Base-by-base conservation (phyloP, 37 sponge, comb jelly and placozoan species). In the Oopsacas minuta region DNA sequence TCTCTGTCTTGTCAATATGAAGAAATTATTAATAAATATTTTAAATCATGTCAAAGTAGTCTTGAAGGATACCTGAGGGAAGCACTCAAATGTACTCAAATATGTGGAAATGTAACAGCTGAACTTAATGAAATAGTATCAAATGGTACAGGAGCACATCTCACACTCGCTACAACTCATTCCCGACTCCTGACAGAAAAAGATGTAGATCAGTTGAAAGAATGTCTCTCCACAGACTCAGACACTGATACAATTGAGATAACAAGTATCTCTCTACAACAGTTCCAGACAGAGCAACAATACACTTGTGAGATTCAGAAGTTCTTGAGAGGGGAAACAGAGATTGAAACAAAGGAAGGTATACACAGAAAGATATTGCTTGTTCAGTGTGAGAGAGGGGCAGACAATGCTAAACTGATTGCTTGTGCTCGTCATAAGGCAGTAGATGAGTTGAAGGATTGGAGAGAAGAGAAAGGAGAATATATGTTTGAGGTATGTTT, bases 371-470 rank as follows among this genome's bases (percentile, higher is more conserved):
- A n/a, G 75, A 61, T 92, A 1, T 51, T 92, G 3, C 53, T 94
- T 32, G 86, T 94, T 10, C 93, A 92, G 84, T 95, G 96, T 87
- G 93, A 91, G 46, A 86, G 87, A 81, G 96, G 96, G 3, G 89
- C 92, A 52, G 35, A 88, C 28, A 89, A 88, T 83, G 86, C 83
- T 49, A 88, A 95, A 82, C 89, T 95, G 37, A 88, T 95, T 52
- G 91, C 96, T 8, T 95, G 96, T 85, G 93, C 93, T 37, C 82
- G 93, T 52, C 87, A 95, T 61, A 88, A 89, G 7, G 75, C 91
- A 42, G 86, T 88, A 53, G 93, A 92, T 37, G 86, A 88, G 75
- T 61, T 61, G 28, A 61, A n/a, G 20, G 75, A 61, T 34, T 61
- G 75, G 75, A 10, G 75, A n/a, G 75, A 61, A 61, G 17, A 61